Base-by-base conservation (phyloP, 2,888 invertebrate species). In the Aphodius granarius region DNA sequence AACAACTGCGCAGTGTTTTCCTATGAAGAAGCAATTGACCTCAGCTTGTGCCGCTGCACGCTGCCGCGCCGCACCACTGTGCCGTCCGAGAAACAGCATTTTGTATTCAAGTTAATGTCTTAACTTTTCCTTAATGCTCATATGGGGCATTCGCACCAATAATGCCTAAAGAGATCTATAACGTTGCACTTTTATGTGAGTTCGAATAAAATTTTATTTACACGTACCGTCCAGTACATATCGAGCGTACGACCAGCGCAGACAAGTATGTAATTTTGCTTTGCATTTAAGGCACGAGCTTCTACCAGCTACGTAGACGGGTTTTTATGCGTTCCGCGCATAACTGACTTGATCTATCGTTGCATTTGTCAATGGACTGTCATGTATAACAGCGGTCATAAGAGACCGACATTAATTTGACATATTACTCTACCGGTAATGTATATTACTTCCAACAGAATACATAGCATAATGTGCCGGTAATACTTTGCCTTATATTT, bases 311-410 rank as follows among this genome's bases (percentile, higher is more conserved):
- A 73, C 78, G 71, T 73, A 77, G 78, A 78, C 78, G 75, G 78
- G 79, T 80, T 81, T 81, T 81, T 77, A 22, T 16, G 76, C 73
- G 73, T 72, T 75, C 74, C 75, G 68, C 76, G 74, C 78, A 79
- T 80, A 77, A 78, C 78, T 78, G 78, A 73, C 76, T 75, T 81
- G 80, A 81, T 78, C 63, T 79, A 81, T 79, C 76, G 79, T 79
- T 79, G 78, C 80, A 83, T 81, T 81, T 83, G 81, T 80, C 81
- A 83, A 81, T 82, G 71, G 62, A 74, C 81, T 77, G 80, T 80
- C 81, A 79, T 81, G 81, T 82, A 83, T 82, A 81, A 83, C 82
- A 82, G 82, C 81, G 83, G 79, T 80, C 80, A 73, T 73, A 71
- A 63, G 21, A 23, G 21, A 76, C 66, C 71, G 73, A 74, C 73